Evolutionary conservation across 2,797 vertebrate species (phyloP), one percentile per base, ranked within the genome.

Genomic region (Hozukius guyotensis): DNA sequence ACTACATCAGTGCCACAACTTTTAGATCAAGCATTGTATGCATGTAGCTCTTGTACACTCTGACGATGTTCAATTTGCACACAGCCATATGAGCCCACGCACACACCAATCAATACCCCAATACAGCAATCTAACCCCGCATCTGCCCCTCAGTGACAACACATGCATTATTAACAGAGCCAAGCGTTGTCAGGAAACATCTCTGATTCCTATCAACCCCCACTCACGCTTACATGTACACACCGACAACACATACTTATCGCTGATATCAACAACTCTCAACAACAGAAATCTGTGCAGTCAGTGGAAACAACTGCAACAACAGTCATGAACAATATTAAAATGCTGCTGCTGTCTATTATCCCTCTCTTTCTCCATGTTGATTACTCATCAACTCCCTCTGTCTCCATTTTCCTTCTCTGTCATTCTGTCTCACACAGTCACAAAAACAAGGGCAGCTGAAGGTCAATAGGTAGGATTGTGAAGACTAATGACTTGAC

Each of bases 101-200:
- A 82, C 75, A 74, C 66, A 70, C 81, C 77, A 89, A 92, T 94
- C 92, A 93, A 94, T 94, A 92, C 80, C 75, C 78, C 81, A 80
- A 89, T 88, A 85, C 67, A 88, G 85, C 91, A 87, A 92, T 93
- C 90, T 90, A 90, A 88, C 79, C 86, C 85, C 18, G 24, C 90
- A 90, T 93, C 88, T 90, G 84, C 72, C 80, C 89, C 81, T 82
- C 72, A 52, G 92, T 89, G 93, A 92, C 92, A 88, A 88, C 81
- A 84, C 91, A 91, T 94, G 86, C 91, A 94, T 94, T 93, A 94
- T 94, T 93, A 93, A 94, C 75, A 69, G 77, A 83, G 77, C 78
- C 80, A 27, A 83, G 80, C 60, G 52, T 72, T 90, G 88, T 90
- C 85, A 88, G 87, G 87, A 92, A 92, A 80, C 67, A 82, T 86